phyloP scores from a whole-genome alignment of 2,888 invertebrate species.

The Orthosia gothica region DNA sequence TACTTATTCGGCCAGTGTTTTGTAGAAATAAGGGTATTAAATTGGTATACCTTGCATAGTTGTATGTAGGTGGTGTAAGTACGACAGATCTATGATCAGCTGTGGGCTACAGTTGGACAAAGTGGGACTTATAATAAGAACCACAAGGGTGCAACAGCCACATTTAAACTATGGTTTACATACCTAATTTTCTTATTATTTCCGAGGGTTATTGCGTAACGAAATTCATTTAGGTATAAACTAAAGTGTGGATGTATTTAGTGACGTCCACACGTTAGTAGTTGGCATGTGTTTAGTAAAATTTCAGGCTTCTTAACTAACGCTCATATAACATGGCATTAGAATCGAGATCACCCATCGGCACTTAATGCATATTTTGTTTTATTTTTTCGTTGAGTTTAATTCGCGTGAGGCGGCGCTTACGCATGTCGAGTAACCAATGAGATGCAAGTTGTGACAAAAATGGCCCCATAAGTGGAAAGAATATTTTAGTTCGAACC shows the following conservation, averaged over 20 bases:
- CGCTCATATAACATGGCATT: conserved; percentile 77
- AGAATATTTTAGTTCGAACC: neutral
- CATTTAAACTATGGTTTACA: neutral
- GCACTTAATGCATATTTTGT: conserved; percentile 76
- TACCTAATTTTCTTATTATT: neutral
- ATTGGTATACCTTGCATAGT: neutral
- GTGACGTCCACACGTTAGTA: conserved; percentile 43
- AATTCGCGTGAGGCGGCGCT: conserved; percentile 70
- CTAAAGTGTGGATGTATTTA: conserved; percentile 16
- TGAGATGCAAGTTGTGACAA: conserved; percentile 68
- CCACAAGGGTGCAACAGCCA: neutral
- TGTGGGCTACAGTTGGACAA: neutral
- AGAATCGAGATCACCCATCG: conserved; percentile 73
- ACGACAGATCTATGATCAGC: neutral
- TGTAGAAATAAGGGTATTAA: conserved; percentile 13
- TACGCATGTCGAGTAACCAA: conserved; percentile 66
- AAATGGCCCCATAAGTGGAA: neutral
- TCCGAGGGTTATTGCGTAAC: neutral
- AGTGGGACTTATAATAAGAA: neutral
- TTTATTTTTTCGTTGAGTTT: conserved; percentile 71
- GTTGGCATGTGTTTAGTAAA: conserved; percentile 66
- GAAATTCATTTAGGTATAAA: neutral
- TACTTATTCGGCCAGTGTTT: conserved; percentile 9
- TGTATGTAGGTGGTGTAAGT: neutral
- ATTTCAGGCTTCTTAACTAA: conserved; percentile 69